Evolutionary conservation across 2,113 vertebrate genomes (phyloP).

Genomic region (Ceratotherium simum): DNA sequence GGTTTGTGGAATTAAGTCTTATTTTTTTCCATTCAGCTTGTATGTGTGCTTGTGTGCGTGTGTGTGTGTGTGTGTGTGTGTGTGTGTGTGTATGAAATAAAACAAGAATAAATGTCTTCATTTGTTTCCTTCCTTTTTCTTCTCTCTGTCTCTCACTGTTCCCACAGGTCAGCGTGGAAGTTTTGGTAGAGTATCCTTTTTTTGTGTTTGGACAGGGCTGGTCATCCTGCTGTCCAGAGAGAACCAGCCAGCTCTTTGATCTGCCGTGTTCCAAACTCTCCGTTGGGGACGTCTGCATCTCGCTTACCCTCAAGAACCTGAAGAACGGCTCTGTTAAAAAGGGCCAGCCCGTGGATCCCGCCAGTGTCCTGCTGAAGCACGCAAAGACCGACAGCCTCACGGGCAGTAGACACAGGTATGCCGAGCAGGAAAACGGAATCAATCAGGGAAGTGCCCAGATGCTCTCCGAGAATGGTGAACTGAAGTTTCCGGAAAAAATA

Average conservation of each 20-base stretch:
- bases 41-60: rapidly evolving
- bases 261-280: slow-evolving; percentile 98
- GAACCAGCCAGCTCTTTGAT: slow-evolving; percentile 97
- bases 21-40: not conserved
- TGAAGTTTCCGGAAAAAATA: slow-evolving; percentile 91
- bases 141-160: slow-evolving; percentile 68
- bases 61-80: too few relatives aligned
- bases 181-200: slow-evolving; percentile 98
- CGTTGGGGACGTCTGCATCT: slow-evolving; percentile 99
- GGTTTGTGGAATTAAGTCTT: not conserved
- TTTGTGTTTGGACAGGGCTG: slow-evolving; percentile 99
- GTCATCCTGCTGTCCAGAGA: slow-evolving; percentile 98
- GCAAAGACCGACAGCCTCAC: slow-evolving; percentile 89
- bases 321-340: slow-evolving; percentile 98
- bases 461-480: slow-evolving; percentile 94
- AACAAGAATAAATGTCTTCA: slow-evolving; percentile 5
- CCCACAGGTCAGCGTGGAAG: slow-evolving; percentile 97
- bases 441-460: slow-evolving; percentile 89
- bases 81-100: rapidly evolving
- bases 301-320: slow-evolving; percentile 97
- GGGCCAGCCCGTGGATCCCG: slow-evolving; percentile 91
- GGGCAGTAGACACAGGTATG: slow-evolving; percentile 89
- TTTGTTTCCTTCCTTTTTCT: not conserved
- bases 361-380: slow-evolving; percentile 92
- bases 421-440: slow-evolving; percentile 96